Evolutionary conservation across 1,140 invertebrate species (phyloP).

Genomic region (Drosophila nebulosa): DNA sequence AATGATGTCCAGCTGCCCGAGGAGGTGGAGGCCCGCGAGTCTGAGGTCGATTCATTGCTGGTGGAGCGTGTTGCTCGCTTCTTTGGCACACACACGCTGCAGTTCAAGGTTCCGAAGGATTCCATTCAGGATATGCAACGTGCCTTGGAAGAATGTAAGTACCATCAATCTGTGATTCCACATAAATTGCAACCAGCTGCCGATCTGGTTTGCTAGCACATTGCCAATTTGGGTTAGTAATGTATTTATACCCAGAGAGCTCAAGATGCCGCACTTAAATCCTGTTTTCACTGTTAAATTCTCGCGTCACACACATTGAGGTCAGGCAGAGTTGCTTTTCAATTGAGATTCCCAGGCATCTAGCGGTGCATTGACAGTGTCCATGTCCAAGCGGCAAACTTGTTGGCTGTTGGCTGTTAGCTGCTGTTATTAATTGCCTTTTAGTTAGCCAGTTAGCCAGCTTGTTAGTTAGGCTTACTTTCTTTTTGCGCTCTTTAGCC

Average conservation of each 20-base stretch:
- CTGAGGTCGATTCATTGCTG: conserved; percentile 88
- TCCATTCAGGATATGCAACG: conserved; percentile 86
- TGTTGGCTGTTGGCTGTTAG: conserved; percentile 11
- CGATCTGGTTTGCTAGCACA: conserved; percentile 39
- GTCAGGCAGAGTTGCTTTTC: conserved; percentile 40
- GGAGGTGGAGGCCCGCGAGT: conserved; percentile 87
- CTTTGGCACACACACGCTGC: conserved; percentile 89
- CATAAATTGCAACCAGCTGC: conserved; percentile 6
- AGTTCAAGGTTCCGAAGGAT: conserved; percentile 88
- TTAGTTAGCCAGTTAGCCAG: conserved; percentile 59
- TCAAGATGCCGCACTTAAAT: conserved; percentile 38
- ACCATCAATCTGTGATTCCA: neutral
- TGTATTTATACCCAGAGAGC: conserved; percentile 62
- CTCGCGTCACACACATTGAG: conserved; percentile 45
- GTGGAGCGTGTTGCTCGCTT: conserved; percentile 88
- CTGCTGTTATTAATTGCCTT: conserved; percentile 64
- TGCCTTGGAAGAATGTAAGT: conserved; percentile 84
- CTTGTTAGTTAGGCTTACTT: conserved; percentile 58
- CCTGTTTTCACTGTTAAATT: conserved; percentile 78
- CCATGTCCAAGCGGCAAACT: conserved; percentile 25
- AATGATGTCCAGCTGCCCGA: conserved; percentile 83
- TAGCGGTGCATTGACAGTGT: conserved; percentile 70
- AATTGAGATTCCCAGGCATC: conserved; percentile 5
- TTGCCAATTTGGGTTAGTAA: conserved; percentile 70
- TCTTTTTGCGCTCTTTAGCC: conserved; percentile 50